A percentile compares a stretch with the other conserved stretches of the same genome.
Conservation (phyloP, 2,113 vertebrate genomes). For the Rissa tridactyla region DNA sequence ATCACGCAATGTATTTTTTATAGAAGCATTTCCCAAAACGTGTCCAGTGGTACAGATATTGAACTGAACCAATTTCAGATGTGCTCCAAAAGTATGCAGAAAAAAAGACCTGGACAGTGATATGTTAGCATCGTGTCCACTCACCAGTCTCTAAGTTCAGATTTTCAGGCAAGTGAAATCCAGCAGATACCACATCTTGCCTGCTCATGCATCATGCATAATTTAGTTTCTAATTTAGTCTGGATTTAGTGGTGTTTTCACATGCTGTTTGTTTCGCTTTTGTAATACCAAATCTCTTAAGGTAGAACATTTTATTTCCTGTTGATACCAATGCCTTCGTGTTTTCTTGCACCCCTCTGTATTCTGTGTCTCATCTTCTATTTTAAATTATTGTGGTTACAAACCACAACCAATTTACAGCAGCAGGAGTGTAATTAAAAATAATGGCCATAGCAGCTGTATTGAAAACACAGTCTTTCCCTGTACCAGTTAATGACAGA, state of each 20-base stretch:
- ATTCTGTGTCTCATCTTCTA: background rate
- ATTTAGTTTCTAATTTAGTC: slow-evolving; percentile 6
- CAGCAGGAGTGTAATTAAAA: slow-evolving; percentile 71
- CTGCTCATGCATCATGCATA: background rate
- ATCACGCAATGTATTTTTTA: accelerated
- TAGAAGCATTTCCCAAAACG: background rate
- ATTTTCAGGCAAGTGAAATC: background rate
- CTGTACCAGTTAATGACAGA: background rate
- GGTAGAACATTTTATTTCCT: background rate
- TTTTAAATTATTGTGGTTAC: slow-evolving; percentile 27
- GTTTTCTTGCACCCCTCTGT: background rate
- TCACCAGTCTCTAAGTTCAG: background rate
- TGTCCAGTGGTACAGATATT: background rate
- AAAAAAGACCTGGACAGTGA: background rate
- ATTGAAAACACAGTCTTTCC: slow-evolving; percentile 55
- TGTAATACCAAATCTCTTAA: background rate
- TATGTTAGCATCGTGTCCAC: background rate
- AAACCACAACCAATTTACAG: slow-evolving; percentile 38
- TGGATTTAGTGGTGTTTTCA: background rate
- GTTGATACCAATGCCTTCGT: background rate
- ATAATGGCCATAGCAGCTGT: slow-evolving; percentile 63
- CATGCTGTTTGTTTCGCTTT: background rate
- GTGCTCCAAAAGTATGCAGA: background rate
- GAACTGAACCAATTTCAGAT: background rate
- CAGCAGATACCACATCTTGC: background rate